phyloP scores from a whole-genome alignment of 1,140 invertebrate species.

The Eriosoma lanigerum region DNA sequence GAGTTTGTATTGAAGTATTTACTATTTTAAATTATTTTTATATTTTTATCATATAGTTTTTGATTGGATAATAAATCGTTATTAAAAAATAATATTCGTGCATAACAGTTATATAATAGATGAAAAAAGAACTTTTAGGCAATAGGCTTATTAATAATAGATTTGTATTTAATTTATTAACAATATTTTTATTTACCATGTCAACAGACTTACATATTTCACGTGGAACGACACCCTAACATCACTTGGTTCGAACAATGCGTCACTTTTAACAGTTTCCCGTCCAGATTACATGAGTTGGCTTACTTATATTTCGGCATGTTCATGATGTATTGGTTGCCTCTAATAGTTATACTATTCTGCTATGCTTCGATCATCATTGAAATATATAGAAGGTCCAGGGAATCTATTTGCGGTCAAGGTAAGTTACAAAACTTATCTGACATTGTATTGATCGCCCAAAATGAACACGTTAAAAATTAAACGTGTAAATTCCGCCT shows the following conservation, averaged over 20 bases:
- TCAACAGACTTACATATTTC: slow-evolving; percentile 71
- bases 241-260: slow-evolving; percentile 79
- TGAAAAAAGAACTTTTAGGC: too few species aligned
- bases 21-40: too few species aligned
- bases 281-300: slow-evolving; percentile 68
- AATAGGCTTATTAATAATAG: too few species aligned
- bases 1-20: too few species aligned
- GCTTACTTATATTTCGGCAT: slow-evolving; percentile 77
- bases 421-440: slow-evolving; percentile 24
- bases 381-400: slow-evolving; percentile 68
- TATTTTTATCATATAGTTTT: too few species aligned
- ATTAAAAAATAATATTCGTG: too few species aligned
- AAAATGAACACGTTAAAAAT: too few species aligned
- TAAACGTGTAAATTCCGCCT: too few species aligned
- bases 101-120: too few species aligned
- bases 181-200: slow-evolving; percentile 54
- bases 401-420: slow-evolving; percentile 45
- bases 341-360: slow-evolving; percentile 80
- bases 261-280: slow-evolving; percentile 73
- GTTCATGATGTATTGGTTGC: slow-evolving; percentile 81
- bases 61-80: too few species aligned
- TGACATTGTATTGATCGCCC: too few species aligned
- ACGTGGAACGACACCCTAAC: slow-evolving; percentile 74
- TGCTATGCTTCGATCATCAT: slow-evolving; percentile 82
- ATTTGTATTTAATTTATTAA: background rate